Percentiles rank a stretch among this genome's conserved stretches.
Conservation (phyloP, 2,888 invertebrate species). For the Drosophila putrida region DNA sequence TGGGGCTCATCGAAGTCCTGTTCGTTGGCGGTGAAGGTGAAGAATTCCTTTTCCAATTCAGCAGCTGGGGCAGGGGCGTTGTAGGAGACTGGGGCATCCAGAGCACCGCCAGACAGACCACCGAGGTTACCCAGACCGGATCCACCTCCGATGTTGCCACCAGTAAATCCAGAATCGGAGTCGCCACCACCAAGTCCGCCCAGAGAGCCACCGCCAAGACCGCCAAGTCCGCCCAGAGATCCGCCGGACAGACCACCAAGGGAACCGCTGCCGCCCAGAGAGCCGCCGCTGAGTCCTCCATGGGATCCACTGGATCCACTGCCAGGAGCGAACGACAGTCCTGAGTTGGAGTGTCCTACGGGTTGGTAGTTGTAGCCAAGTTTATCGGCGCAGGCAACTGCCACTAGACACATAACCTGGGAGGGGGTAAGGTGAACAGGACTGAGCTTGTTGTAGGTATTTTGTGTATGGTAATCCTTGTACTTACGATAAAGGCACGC, state of each 20-base stretch:
- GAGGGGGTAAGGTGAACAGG: not conserved
- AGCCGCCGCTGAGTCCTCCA: slow-evolving; percentile 16
- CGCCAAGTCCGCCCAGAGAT: slow-evolving; percentile 7
- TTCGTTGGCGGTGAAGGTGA: slow-evolving; percentile 76
- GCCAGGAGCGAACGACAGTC: slow-evolving; percentile 70
- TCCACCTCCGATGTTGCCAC: slow-evolving; percentile 35
- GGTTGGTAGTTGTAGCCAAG: slow-evolving; percentile 80
- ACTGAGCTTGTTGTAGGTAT: slow-evolving; percentile 23
- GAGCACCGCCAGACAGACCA: slow-evolving; percentile 27
- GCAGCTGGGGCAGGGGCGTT: slow-evolving; percentile 60
- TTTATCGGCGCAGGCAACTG: slow-evolving; percentile 77
- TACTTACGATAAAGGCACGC: slow-evolving; percentile 73
- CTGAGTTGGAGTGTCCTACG: slow-evolving; percentile 66
- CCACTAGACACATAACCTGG: slow-evolving; percentile 73
- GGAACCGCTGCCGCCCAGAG: slow-evolving; percentile 5
- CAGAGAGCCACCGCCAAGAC: slow-evolving; percentile 13
- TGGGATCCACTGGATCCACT: slow-evolving; percentile 30
- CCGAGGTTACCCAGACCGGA: slow-evolving; percentile 37
- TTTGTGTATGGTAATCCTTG: not conserved
- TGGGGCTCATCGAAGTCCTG: slow-evolving; percentile 72
- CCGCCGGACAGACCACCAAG: slow-evolving; percentile 3
- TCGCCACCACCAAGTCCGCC: slow-evolving; percentile 25
- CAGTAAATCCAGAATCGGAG: slow-evolving; percentile 17
- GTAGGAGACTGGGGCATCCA: slow-evolving; percentile 57
- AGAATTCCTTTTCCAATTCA: slow-evolving; percentile 77